Conservation (phyloP, 2,888 invertebrate genomes). For the Sussaba pulchella region DNA sequence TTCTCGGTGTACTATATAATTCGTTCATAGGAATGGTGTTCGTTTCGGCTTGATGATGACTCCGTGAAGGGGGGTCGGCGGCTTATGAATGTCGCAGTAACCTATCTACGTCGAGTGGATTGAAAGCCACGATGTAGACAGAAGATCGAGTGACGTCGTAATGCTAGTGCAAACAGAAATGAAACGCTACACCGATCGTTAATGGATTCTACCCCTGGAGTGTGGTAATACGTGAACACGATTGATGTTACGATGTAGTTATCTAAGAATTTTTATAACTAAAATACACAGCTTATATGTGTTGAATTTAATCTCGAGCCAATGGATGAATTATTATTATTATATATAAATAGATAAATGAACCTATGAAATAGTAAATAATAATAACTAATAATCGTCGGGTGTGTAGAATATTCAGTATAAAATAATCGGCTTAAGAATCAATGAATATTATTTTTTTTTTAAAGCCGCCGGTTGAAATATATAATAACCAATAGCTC, state of each 20-base stretch:
- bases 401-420: not conserved
- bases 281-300: too few species aligned
- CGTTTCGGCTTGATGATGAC: too few species aligned
- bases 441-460: too few species aligned
- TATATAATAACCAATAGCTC: constrained; percentile 66
- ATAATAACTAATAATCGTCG: not conserved
- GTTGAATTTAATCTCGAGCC: too few species aligned
- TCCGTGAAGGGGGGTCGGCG: not conserved
- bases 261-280: constrained; percentile 13
- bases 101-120: constrained; percentile 52
- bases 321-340: too few species aligned
- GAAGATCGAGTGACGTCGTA: constrained; percentile 81
- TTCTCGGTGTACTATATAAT: too few species aligned
- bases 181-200: constrained; percentile 81
- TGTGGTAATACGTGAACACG: constrained; percentile 56
- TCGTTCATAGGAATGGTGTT: too few species aligned
- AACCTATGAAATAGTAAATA: too few species aligned
- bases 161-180: constrained; percentile 81
- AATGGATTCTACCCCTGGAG: constrained; percentile 81
- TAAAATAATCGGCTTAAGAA: too few species aligned
- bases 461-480: too few species aligned
- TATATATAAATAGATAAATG: too few species aligned
- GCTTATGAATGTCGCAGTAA: constrained; percentile 52
- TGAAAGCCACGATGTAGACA: constrained; percentile 72
- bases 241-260: constrained; percentile 64